These are phyloP conservation scores for Sesamia inferens DNA, from an alignment of 2,888 invertebrate species.

Conservation along the genomic window DNA sequence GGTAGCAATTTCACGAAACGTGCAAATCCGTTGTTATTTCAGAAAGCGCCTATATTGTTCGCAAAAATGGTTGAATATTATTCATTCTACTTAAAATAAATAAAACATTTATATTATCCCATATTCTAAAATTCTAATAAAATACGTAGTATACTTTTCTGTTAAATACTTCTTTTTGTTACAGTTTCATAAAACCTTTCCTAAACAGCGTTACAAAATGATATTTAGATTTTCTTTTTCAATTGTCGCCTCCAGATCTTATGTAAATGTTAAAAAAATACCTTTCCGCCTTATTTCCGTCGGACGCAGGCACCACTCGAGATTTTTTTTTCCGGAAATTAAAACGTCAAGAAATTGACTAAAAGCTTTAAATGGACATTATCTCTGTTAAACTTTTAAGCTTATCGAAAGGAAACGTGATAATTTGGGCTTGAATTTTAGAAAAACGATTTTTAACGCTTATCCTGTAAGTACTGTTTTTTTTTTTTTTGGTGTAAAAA, in stretches of 20 bases:
- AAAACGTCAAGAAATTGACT: constrained; percentile 75
- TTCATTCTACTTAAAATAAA: background rate
- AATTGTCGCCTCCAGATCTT: constrained; percentile 49
- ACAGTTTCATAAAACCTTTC: constrained; percentile 25
- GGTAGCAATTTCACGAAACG: background rate
- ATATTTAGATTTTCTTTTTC: constrained; percentile 45
- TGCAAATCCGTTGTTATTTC: constrained; percentile 5
- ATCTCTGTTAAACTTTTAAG: constrained; percentile 52
- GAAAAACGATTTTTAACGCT: background rate
- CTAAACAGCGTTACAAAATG: constrained; percentile 21
- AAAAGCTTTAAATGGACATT: constrained; percentile 70
- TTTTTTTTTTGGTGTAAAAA: background rate
- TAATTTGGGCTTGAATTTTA: constrained; percentile 16
- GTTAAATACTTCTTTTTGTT: constrained; percentile 1
- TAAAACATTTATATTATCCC: background rate
- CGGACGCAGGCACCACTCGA: constrained; percentile 38
- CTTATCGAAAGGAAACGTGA: constrained; percentile 40
- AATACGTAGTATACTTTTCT: background rate
- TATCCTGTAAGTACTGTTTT: background rate
- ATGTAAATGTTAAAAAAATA: constrained; percentile 61
- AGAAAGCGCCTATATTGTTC: background rate
- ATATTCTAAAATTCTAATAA: background rate
- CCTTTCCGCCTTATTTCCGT: constrained; percentile 66
- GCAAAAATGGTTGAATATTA: background rate
- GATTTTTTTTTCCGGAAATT: constrained; percentile 75